A percentile compares a stretch with the other conserved stretches of the same genome.
phyloP scores from a whole-genome alignment of 1,140 invertebrate species.

The Diorhabda elongata region DNA sequence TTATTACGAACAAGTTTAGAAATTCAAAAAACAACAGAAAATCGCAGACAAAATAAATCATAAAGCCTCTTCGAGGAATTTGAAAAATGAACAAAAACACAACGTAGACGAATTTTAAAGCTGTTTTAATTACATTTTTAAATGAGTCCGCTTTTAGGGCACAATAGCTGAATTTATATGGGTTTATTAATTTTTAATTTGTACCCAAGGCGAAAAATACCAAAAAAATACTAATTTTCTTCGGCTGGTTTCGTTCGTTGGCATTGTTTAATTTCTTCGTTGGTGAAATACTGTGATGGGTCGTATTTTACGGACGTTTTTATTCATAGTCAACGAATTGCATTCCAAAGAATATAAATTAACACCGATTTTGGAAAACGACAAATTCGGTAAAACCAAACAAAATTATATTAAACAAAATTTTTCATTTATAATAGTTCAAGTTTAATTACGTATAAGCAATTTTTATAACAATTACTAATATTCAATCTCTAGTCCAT shows the following conservation, averaged over 20 bases:
- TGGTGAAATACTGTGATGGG: conserved; percentile 20
- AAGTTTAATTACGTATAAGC: too few relatives aligned
- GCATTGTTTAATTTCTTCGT: conserved; percentile 22
- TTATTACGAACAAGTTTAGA: conserved; percentile 36
- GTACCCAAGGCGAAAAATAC: conserved; percentile 25
- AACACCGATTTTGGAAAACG: conserved; percentile 3
- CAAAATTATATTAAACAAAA: too few relatives aligned
- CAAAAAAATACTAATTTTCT: conserved; percentile 19
- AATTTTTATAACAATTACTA: too few relatives aligned
- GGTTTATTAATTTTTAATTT: conserved; percentile 38
- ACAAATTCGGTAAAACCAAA: neutral
- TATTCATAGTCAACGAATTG: too few relatives aligned
- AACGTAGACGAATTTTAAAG: conserved; percentile 27
- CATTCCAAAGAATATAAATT: conserved; percentile 4
- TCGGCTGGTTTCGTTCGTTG: conserved; percentile 2
- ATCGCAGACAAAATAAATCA: conserved; percentile 38
- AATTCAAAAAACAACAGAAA: conserved; percentile 37
- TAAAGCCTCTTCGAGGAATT: conserved; percentile 28
- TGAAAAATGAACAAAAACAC: conserved; percentile 30
- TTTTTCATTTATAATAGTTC: too few relatives aligned
- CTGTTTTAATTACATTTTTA: conserved; percentile 35
- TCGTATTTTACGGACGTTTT: too few relatives aligned
- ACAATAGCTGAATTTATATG: conserved; percentile 35
- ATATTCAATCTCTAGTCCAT: too few relatives aligned
- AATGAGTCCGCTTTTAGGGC: conserved; percentile 35